Percentiles rank a stretch among this genome's conserved stretches.
Evolutionary conservation across 2,888 invertebrate species (phyloP).

Genomic region (Cylloceria caligata): DNA sequence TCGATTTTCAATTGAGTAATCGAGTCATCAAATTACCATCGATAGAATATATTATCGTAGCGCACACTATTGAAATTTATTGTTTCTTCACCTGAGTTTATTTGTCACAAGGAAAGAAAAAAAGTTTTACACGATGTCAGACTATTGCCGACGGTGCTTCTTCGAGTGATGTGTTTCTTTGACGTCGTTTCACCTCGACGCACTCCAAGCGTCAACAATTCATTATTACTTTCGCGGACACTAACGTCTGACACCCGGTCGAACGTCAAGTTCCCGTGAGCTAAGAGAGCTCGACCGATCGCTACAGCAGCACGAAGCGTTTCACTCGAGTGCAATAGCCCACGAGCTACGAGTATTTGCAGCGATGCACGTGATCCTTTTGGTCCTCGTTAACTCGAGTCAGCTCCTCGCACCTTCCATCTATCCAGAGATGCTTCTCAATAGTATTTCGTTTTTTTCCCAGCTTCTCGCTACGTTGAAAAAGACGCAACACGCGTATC

Average conservation of each 20-base stretch:
- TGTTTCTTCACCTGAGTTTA: neutral
- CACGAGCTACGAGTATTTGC: slow-evolving; percentile 47
- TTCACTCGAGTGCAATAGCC: slow-evolving; percentile 41
- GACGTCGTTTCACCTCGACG: slow-evolving; percentile 2
- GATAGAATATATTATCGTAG: neutral
- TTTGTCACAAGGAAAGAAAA: neutral
- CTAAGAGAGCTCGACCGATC: slow-evolving; percentile 1
- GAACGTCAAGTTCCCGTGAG: slow-evolving; percentile 27
- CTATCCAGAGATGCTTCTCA: neutral
- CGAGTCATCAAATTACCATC: neutral
- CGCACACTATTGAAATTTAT: too few species aligned
- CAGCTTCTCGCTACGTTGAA: neutral
- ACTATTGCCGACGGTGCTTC: neutral
- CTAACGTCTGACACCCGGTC: slow-evolving; percentile 50
- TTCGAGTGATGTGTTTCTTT: neutral
- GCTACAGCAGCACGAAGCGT: slow-evolving; percentile 25
- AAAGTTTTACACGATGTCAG: neutral
- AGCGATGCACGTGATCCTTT: slow-evolving; percentile 36
- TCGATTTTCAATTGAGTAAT: neutral
- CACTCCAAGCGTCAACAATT: slow-evolving; percentile 25
- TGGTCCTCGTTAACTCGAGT: neutral
- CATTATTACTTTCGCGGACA: slow-evolving; percentile 16
- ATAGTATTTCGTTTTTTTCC: slow-evolving; percentile 6
- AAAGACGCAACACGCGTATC: slow-evolving; percentile 1
- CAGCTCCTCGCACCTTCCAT: neutral